These are phyloP conservation scores for Drosophila orena DNA, from an alignment of 1,140 invertebrate species.

Conservation along the genomic window DNA sequence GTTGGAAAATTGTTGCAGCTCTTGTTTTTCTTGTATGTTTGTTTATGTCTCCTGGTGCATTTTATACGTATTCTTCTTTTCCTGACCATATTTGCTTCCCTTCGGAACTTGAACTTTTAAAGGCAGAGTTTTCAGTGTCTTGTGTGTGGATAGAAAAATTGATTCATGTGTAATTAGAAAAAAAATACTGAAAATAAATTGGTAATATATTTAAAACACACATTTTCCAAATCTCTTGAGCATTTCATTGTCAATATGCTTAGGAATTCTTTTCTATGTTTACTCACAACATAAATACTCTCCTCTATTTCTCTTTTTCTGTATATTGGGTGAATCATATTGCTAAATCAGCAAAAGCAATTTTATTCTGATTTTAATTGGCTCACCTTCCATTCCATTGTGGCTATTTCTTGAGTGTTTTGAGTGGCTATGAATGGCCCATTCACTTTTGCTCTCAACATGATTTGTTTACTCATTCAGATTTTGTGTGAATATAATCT, in stretches of 20 bases:
- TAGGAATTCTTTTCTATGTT: background rate
- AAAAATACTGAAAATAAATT: background rate
- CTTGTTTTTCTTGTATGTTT: constrained; percentile 49
- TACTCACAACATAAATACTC: background rate
- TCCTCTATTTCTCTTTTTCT: background rate
- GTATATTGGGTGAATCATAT: background rate
- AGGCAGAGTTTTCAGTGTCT: background rate
- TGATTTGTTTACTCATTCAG: background rate
- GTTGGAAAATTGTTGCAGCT: constrained; percentile 48
- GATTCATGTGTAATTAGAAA: background rate
- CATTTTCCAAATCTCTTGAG: background rate
- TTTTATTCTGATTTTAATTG: background rate
- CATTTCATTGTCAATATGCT: background rate
- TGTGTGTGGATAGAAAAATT: background rate
- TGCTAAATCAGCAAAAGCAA: background rate
- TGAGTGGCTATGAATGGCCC: background rate
- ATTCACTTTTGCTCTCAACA: background rate
- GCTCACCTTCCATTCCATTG: background rate
- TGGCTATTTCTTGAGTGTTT: background rate
- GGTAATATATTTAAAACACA: background rate
- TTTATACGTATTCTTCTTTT: constrained; percentile 25
- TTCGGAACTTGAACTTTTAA: constrained; percentile 27
- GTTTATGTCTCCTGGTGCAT: constrained; percentile 40
- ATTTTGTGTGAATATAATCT: no score
- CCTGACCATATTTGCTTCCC: constrained; percentile 15